Conservation (phyloP, 2,797 vertebrate species). For the Aeoliscus strigatus region DNA sequence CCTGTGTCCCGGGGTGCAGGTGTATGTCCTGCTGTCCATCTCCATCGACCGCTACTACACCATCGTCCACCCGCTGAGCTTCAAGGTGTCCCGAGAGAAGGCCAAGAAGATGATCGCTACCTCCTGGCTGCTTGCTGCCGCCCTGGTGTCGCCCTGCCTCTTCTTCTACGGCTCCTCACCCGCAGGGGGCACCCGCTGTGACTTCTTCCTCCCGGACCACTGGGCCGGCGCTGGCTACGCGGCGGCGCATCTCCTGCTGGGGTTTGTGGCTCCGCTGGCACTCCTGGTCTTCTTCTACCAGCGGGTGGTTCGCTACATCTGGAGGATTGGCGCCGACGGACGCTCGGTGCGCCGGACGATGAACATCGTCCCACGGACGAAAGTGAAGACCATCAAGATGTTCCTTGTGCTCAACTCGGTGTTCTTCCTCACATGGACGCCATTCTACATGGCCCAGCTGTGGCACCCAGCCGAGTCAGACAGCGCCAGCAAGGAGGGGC, state of each 20-base stretch:
- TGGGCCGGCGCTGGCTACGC: conserved; percentile 80
- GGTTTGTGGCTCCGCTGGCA: conserved; percentile 79
- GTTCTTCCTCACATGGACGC: conserved; percentile 88
- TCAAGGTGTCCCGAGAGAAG: conserved; percentile 93
- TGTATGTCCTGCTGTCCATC: conserved; percentile 87
- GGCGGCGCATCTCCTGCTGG: conserved; percentile 75
- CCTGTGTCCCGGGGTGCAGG: conserved; percentile 86
- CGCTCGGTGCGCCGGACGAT: conserved; percentile 86
- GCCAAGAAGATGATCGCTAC: conserved; percentile 91
- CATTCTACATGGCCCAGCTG: conserved; percentile 85
- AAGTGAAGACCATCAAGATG: conserved; percentile 98
- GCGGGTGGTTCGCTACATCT: conserved; percentile 88
- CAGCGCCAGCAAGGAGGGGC: conserved; percentile 67
- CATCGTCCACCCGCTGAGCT: conserved; percentile 88
- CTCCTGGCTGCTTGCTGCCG: conserved; percentile 81
- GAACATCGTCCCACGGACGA: conserved; percentile 92
- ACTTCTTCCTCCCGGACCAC: conserved; percentile 81
- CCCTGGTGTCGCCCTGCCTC: conserved; percentile 79
- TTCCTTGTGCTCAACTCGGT: conserved; percentile 86
- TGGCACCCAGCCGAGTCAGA: conserved; percentile 81
- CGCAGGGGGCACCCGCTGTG: conserved; percentile 68
- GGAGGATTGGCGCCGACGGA: conserved; percentile 86
- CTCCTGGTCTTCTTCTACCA: conserved; percentile 87
- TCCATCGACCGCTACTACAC: conserved; percentile 90
- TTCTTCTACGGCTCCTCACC: conserved; percentile 78